These are phyloP conservation scores for Elysia chlorotica DNA, from an alignment of 1,140 invertebrate genomes.

Conservation along the genomic window DNA sequence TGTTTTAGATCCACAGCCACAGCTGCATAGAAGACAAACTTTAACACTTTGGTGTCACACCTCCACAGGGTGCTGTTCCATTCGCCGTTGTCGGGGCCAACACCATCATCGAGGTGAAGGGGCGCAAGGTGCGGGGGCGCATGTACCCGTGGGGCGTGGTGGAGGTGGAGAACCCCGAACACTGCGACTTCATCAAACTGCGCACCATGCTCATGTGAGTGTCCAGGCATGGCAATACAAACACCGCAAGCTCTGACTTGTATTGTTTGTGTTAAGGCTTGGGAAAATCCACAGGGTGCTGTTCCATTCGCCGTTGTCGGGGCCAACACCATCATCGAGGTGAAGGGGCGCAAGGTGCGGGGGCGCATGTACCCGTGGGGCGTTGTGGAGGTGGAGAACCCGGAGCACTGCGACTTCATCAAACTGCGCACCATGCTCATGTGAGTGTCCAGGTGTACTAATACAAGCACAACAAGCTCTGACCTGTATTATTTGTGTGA, in stretches of 20 bases:
- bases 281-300: conserved; percentile 54
- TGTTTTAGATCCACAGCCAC: no score
- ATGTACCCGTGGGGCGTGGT: conserved; percentile 64
- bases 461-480: no score
- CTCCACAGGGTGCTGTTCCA: conserved; percentile 57
- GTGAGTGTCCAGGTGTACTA: no score
- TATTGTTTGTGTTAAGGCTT: no score
- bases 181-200: conserved; percentile 64
- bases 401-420: conserved; percentile 63
- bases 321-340: conserved; percentile 58
- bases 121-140: conserved; percentile 62
- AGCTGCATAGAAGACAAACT: no score
- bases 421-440: conserved; percentile 80
- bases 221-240: no score
- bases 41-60: no score
- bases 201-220: conserved; percentile 80
- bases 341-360: conserved; percentile 60
- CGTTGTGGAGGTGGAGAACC: conserved; percentile 63
- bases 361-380: conserved; percentile 65
- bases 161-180: conserved; percentile 63
- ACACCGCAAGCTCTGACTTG: no score
- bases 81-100: conserved; percentile 62
- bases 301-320: conserved; percentile 62
- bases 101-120: conserved; percentile 59
- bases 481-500: no score